phyloP scores from a whole-genome alignment of 2,797 vertebrate species.

The Anas flavirostris region DNA sequence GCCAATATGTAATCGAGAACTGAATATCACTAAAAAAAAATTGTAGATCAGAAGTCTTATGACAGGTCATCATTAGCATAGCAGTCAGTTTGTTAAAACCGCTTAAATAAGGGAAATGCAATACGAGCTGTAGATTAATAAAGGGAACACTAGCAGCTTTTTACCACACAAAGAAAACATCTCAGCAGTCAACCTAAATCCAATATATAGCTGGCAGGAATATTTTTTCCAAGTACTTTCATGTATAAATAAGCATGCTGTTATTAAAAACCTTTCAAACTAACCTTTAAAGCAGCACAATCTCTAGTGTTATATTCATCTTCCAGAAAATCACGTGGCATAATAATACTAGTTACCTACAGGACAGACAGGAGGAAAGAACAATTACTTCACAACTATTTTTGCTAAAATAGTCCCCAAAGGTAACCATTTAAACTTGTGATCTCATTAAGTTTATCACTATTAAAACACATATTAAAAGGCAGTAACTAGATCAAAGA shows the following conservation, averaged over 20 bases:
- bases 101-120: background rate
- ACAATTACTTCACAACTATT: background rate
- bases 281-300: constrained; percentile 92
- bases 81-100: background rate
- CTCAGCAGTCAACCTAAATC: background rate
- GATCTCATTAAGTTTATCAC: background rate
- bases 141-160: background rate
- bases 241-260: background rate
- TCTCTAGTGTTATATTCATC: constrained; percentile 88
- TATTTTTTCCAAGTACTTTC: background rate
- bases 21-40: background rate
- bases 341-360: constrained; percentile 87
- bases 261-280: constrained; percentile 17
- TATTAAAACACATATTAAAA: background rate
- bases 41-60: background rate
- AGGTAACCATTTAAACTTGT: background rate
- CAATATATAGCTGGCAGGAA: background rate
- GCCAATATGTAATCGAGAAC: background rate
- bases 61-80: background rate
- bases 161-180: background rate
- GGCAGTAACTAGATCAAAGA: background rate
- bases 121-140: background rate
- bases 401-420: background rate
- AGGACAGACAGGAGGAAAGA: constrained; percentile 31
- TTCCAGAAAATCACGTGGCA: constrained; percentile 83